Conservation (phyloP, 2,888 invertebrate species). For the Leucozona laternaria region DNA sequence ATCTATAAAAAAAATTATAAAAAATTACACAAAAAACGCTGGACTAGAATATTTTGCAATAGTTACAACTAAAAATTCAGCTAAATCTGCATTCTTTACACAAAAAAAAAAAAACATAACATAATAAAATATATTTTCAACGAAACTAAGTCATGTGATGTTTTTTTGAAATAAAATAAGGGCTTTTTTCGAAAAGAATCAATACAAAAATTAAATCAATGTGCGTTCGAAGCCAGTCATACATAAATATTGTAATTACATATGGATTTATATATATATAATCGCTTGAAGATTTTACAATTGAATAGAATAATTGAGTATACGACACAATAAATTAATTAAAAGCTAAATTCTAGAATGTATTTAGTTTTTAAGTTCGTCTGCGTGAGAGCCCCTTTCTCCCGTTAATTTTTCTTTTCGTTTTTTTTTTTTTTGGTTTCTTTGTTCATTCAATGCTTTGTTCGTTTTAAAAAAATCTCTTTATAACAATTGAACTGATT, state of each 20-base stretch:
- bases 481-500: neutral
- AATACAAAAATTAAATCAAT: conserved; percentile 48
- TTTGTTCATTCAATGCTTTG: conserved; percentile 64
- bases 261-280: conserved; percentile 34
- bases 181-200: conserved; percentile 1
- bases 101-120: conserved; percentile 36
- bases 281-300: conserved; percentile 54
- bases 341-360: conserved; percentile 69
- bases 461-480: conserved; percentile 63
- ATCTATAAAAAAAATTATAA: conserved; percentile 58
- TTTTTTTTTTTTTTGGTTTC: conserved; percentile 40
- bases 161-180: neutral
- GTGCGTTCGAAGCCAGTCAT: conserved; percentile 73
- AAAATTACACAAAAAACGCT: conserved; percentile 65
- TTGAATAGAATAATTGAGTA: conserved; percentile 67
- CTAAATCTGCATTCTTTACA: conserved; percentile 38
- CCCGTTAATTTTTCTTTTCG: conserved; percentile 18
- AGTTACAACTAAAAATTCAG: conserved; percentile 64
- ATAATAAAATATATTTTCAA: neutral
- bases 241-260: conserved; percentile 46
- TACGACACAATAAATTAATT: conserved; percentile 68
- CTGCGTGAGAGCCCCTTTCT: conserved; percentile 39
- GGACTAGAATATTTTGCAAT: conserved; percentile 75
- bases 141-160: conserved; percentile 43
- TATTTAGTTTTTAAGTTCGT: conserved; percentile 56